These are phyloP conservation scores for Adoxophyes honmai DNA, from an alignment of 1,140 invertebrate species.

Conservation along the genomic window DNA sequence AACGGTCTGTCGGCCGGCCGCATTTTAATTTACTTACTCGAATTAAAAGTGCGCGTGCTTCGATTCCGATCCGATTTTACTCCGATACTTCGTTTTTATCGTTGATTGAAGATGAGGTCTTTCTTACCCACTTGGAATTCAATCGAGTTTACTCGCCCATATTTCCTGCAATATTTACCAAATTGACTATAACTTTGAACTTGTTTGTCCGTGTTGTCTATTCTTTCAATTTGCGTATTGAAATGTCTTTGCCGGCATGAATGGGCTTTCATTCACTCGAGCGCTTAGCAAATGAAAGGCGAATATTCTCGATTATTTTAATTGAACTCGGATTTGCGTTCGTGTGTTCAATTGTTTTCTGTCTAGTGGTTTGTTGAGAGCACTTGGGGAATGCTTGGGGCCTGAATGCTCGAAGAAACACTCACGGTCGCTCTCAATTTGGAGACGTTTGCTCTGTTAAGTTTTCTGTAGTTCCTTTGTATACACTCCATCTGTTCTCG, in stretches of 20 bases:
- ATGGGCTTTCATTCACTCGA: constrained; percentile 7
- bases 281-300: background rate
- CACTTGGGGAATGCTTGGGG: background rate
- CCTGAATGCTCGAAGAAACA: background rate
- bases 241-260: constrained; percentile 16
- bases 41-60: constrained; percentile 74
- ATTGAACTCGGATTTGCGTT: background rate
- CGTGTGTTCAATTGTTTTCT: background rate
- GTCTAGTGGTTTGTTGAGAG: background rate
- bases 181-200: constrained; percentile 49
- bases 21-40: constrained; percentile 75
- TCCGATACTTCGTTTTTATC: constrained; percentile 66
- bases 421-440: background rate
- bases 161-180: constrained; percentile 41
- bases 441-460: too few relatives aligned
- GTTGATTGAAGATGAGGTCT: constrained; percentile 54
- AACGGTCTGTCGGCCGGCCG: constrained; percentile 50
- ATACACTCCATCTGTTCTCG: too few relatives aligned
- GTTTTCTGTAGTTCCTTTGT: too few relatives aligned
- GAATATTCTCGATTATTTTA: background rate
- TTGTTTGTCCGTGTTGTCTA: constrained; percentile 44
- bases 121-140: constrained; percentile 33
- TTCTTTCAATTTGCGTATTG: constrained; percentile 50
- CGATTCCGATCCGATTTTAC: constrained; percentile 55
- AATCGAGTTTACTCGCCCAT: constrained; percentile 31